A percentile compares a stretch with the other conserved stretches of the same genome.
phyloP scores from a whole-genome alignment of 2,888 invertebrate species.

The Dicranocentrus wangi region DNA sequence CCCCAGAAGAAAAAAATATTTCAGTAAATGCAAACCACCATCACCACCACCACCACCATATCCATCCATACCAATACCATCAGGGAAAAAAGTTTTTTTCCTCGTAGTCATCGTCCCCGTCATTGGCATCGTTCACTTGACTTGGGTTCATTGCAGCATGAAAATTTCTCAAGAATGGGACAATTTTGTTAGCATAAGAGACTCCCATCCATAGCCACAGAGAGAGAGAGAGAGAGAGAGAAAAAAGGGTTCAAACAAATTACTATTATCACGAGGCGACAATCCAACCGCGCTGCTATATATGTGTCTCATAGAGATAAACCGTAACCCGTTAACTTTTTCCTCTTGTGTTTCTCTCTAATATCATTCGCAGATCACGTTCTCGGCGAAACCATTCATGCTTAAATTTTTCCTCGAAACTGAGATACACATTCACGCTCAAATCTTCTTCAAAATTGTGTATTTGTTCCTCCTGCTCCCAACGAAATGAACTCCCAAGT shows the following conservation, averaged over 20 bases:
- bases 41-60: constrained; percentile 15
- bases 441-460: too few species aligned
- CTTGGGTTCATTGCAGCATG: constrained; percentile 72
- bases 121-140: constrained; percentile 62
- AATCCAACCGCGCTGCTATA: constrained; percentile 49
- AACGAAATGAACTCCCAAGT: too few species aligned
- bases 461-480: too few species aligned
- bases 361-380: constrained; percentile 62
- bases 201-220: constrained; percentile 12
- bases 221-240: constrained; percentile 18
- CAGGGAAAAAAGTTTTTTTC: constrained; percentile 16
- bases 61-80: too few species aligned
- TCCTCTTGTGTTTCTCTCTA: constrained; percentile 31
- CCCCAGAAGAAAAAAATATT: too few species aligned
- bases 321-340: constrained; percentile 25
- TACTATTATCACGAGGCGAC: constrained; percentile 63
- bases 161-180: constrained; percentile 71
- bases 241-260: constrained; percentile 57
- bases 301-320: constrained; percentile 1
- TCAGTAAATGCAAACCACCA: constrained; percentile 7
- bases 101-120: constrained; percentile 18
- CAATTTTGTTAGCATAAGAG: constrained; percentile 52
- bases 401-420: background rate
- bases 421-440: too few species aligned
- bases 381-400: constrained; percentile 43